Base-by-base conservation (phyloP, 1,140 invertebrate genomes). In the Heliothis virescens region DNA sequence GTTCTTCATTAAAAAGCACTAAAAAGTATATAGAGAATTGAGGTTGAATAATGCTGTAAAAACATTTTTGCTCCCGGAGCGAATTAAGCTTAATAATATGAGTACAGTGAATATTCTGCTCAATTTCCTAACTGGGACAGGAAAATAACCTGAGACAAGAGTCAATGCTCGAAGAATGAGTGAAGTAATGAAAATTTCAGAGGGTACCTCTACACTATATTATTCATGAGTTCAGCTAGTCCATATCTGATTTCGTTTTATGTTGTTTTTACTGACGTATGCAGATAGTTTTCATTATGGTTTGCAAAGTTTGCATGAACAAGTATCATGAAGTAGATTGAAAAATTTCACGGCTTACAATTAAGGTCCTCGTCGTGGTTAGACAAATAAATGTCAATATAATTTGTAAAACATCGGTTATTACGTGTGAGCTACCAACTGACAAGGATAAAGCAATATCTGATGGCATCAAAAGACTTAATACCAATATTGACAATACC, bases 101-200 rank as follows among this genome's bases (percentile, higher is more conserved):
- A 65, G 60, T 41, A 48, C 57, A 29, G 47, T 16, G 60, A 65
- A 60, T 9, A 60, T 47, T 52, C 59, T 75, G 15, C 18, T 55
- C 41, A n/a, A n/a, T 16, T 26, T n/a, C 34, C 21, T 52, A 79
- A 82, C 63, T 82, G 72, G 78, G 18, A 72, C 77, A 82, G 69
- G 78, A 82, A 79, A 79, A 82, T 79, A 82, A 55, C 50, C 34
- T 59, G 62, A 65, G 15, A 47, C 50, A 59, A 18, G 60, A 76
- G 65, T 77, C 65, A 77, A 77, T 50, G 77, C 65, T 60, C 81
- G 12, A 55, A 52, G 76, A 79, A 82, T 60, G 63, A 57, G 52
- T 41, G 18, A 29, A 62, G 57, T 62, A 75, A 75, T 75, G 72
- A 50, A 75, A 75, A 75, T 75, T 75, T 75, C 72, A 60, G 74